phyloP scores from a whole-genome alignment of 2,113 vertebrate genomes.

The Vulpes ferrilata region DNA sequence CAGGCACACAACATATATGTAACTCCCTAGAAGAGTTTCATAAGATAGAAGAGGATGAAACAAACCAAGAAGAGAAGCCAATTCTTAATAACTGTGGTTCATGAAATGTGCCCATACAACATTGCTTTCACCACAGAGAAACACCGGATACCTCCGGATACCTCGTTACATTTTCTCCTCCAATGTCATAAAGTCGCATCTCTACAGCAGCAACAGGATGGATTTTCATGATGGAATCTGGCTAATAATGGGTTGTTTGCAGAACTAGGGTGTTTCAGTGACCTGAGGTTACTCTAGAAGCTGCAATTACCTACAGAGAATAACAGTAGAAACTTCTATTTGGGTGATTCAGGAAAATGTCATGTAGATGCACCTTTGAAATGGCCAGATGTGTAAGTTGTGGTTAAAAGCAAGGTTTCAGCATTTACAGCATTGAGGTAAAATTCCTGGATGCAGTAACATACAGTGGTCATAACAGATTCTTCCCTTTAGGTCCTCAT shows the following conservation, averaged over 20 bases:
- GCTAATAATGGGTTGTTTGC: background rate
- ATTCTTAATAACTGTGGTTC: background rate
- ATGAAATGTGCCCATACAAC: background rate
- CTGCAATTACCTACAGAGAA: background rate
- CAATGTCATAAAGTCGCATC: background rate
- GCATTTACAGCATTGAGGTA: background rate
- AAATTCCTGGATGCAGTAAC: background rate
- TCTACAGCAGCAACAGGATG: background rate
- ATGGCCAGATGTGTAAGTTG: background rate
- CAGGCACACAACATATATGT: background rate
- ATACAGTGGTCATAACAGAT: background rate
- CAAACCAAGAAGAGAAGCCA: background rate
- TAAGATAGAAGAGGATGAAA: background rate
- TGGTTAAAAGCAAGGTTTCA: background rate
- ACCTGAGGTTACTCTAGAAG: constrained; percentile 18
- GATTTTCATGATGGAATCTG: background rate
- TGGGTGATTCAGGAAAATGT: background rate
- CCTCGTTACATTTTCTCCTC: background rate
- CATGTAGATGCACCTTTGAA: background rate
- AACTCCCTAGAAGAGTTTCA: background rate
- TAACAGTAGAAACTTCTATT: background rate
- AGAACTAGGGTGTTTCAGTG: background rate
- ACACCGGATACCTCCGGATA: background rate
- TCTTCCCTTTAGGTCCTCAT: background rate
- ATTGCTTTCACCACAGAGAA: background rate